Base-by-base conservation (phyloP, 2,113 vertebrate genomes). In the Paedocypris sp. region DNA sequence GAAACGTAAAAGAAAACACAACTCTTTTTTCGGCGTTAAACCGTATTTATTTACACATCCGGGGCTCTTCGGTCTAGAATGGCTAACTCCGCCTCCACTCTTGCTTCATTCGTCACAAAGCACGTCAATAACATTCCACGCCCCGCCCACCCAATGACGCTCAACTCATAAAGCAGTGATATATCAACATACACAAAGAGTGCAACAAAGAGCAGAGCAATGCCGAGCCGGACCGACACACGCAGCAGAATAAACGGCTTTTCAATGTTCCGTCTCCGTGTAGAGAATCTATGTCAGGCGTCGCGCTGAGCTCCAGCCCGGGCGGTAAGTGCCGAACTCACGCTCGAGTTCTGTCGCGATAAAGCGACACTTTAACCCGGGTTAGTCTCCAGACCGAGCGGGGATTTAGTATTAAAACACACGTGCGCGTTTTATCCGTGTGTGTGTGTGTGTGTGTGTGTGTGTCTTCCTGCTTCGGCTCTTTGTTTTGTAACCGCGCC, bases 11-110 rank as follows among this genome's bases (percentile, higher is more conserved):
- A 36, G 10, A 56, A 41, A 28, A 26, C 5, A 19, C n/a, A 3
- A 10, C 28, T 18, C 26, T 28, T 13, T n/a, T 1, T 26, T 20
- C 12, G 23, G 26, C 26, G 4, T 49, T 53, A 23, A 26, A 15
- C 43, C 58, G 77, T 87, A 82, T 90, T 89, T 90, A 88, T 88
- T 89, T 89, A 88, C 83, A 88, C 87, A 90, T 89, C 86, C 86
- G 86, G 87, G 89, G 41, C 43, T 62, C 53, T 62, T 13, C 18
- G 29, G 12, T 11, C 47, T 25, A 28, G 72, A 6, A 58, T 0
- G 28, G 16, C n/a, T 66, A 54, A 64, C 54, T 58, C 62, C 62
- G 20, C 72, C 70, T 33, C 29, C 15, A 5, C 12, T 26, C 43
- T 48, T 4, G 39, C 5, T n/a, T 12, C 15, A 81, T 76, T 85